A percentile compares a stretch with the other conserved stretches of the same genome.
phyloP scores from a whole-genome alignment of 2,113 vertebrate genomes.

The Bucco capensis region DNA sequence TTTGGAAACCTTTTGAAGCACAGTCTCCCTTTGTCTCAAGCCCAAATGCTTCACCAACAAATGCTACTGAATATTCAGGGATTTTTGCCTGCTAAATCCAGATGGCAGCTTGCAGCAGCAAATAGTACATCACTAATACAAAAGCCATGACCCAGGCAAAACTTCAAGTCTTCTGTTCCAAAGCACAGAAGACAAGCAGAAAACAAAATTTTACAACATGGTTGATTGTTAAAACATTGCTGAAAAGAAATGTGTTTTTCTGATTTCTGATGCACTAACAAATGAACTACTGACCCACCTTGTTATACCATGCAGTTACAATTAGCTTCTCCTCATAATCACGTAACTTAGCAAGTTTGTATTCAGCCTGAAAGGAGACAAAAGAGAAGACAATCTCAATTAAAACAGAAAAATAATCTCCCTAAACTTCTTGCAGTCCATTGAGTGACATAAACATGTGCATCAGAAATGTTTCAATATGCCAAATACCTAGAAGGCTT shows the following conservation, averaged over 20 bases:
- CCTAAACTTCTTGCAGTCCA: neutral
- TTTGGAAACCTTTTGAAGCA: neutral
- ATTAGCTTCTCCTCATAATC: slow-evolving; percentile 95
- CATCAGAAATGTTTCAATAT: neutral
- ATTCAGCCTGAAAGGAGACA: slow-evolving; percentile 77
- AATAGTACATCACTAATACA: neutral
- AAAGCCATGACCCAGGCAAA: neutral
- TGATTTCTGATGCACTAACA: neutral
- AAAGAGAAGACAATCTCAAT: neutral
- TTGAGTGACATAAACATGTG: neutral
- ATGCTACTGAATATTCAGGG: neutral
- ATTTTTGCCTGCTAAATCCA: neutral
- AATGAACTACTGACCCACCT: slow-evolving; percentile 73
- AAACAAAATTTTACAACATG: neutral
- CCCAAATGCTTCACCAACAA: neutral
- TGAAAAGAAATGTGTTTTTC: neutral
- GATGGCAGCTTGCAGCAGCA: neutral
- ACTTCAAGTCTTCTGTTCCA: neutral
- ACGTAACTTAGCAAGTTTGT: slow-evolving; percentile 88
- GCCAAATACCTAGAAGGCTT: neutral
- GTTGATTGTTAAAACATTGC: neutral
- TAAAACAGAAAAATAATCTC: neutral
- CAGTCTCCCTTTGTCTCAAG: neutral
- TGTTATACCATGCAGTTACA: slow-evolving; percentile 97
- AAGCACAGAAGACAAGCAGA: neutral